A percentile compares a stretch with the other conserved stretches of the same genome.
Evolutionary conservation across 2,113 vertebrate species (phyloP).

Genomic region (Hippocampus guttulatus): DNA sequence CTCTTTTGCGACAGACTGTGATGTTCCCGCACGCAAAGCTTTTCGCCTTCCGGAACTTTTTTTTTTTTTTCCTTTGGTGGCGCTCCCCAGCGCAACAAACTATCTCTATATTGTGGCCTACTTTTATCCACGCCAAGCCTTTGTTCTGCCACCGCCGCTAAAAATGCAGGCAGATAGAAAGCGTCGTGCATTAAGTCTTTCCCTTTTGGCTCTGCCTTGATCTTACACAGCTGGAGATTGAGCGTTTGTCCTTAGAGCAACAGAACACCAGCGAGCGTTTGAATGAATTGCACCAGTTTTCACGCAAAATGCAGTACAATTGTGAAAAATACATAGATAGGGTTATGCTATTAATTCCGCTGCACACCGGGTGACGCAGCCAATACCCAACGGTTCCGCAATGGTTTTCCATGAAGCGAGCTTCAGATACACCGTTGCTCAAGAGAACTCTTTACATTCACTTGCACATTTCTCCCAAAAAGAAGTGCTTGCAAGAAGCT

Average conservation of each 20-base stretch:
- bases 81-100: slow-evolving; percentile 35
- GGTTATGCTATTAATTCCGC: background rate
- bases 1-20: slow-evolving; percentile 39
- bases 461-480: too few relatives aligned
- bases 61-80: slow-evolving; percentile 13
- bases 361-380: too few relatives aligned
- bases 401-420: too few relatives aligned
- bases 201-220: slow-evolving; percentile 13
- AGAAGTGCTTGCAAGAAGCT: too few relatives aligned
- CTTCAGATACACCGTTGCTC: background rate
- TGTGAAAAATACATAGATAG: background rate
- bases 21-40: slow-evolving; percentile 34
- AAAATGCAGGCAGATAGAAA: slow-evolving; percentile 38
- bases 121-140: slow-evolving; percentile 48
- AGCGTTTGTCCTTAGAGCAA: slow-evolving; percentile 9
- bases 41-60: slow-evolving; percentile 33
- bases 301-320: background rate
- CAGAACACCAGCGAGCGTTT: slow-evolving; percentile 15
- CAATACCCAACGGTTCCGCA: too few relatives aligned
- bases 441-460: background rate
- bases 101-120: slow-evolving; percentile 44
- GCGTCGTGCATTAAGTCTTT: slow-evolving; percentile 20
- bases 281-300: slow-evolving; percentile 14
- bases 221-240: slow-evolving; percentile 5
- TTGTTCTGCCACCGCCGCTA: slow-evolving; percentile 31